Base-by-base conservation (phyloP, 2,113 vertebrate genomes). In the Cryptomyrus ogoouensis region DNA sequence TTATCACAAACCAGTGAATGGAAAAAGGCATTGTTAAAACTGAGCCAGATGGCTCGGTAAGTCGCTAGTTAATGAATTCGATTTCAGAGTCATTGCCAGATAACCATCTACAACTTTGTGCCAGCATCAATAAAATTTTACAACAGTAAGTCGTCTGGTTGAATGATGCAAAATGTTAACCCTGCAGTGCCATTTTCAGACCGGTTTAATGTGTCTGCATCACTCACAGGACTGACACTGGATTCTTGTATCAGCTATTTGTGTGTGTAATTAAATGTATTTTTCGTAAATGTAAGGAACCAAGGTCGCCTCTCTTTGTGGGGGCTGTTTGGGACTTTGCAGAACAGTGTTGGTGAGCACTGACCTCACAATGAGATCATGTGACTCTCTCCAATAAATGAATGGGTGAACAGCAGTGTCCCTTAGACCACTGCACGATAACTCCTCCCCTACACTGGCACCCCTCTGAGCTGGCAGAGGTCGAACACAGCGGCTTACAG, bases 391-490 rank as follows among this genome's bases (percentile, higher is more conserved):
- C 80, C 90, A 92, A 91, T 91, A 89, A 90, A 90, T 91, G 86
- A 90, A 92, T 89, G 91, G 93, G 92, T 92, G 95, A 91, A 94
- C 92, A 88, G 92, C 85, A 90, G 90, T 91, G 92, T 93, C 85
- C 93, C 89, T 92, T 62, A 92, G 93, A 93, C 91, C 94, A 92
- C 94, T 47, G 42, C 83, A 17, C 10, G 9, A 9, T 47, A 19
- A 47, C 42, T 12, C 83, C 21, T 44, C 80, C 19, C 39, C 21
- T 35, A 15, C 77, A 66, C 87, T 50, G 66, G 44, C 62, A 84
- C 8, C 89, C 91, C 92, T 93, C 86, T 1, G 91, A 93, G 91
- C 92, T 91, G 93, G 91, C 91, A 92, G 93, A 94, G 95, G 94
- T 94, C 94, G 94, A 90, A 90, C 24, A 10, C 89, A 44, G 88